Percentiles rank a stretch among this genome's conserved stretches.
Conservation (phyloP, 1,140 invertebrate species). For the Bemisia tabaci region DNA sequence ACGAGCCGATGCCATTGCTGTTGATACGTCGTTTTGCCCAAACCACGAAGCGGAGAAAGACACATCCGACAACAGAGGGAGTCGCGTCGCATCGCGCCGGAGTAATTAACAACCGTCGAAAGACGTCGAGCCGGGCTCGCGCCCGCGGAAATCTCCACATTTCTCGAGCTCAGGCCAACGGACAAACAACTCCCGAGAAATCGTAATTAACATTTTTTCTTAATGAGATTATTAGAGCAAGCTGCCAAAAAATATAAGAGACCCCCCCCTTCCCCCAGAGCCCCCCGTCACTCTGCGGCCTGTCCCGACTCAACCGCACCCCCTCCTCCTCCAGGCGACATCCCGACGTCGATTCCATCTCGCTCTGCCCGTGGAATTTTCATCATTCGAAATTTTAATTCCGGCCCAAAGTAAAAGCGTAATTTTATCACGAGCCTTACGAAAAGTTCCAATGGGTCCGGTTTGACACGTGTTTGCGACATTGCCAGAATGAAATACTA, state of each 20-base stretch:
- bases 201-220: background rate
- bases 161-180: background rate
- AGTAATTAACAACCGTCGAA: background rate
- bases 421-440: background rate
- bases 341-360: background rate
- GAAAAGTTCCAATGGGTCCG: background rate
- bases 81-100: background rate
- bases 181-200: background rate
- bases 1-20: too few relatives aligned
- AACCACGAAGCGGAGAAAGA: too few relatives aligned
- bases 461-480: background rate
- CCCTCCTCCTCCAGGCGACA: background rate
- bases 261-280: too few relatives aligned
- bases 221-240: background rate
- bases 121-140: background rate
- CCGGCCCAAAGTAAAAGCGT: background rate
- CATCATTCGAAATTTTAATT: background rate
- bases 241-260: background rate
- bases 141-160: background rate
- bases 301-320: background rate
- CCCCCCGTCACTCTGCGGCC: background rate
- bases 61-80: too few relatives aligned
- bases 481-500: too few relatives aligned
- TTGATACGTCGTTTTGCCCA: too few relatives aligned
- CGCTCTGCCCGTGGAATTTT: background rate